Base-by-base conservation (phyloP, 2,888 invertebrate species). In the Thelaira solivaga region DNA sequence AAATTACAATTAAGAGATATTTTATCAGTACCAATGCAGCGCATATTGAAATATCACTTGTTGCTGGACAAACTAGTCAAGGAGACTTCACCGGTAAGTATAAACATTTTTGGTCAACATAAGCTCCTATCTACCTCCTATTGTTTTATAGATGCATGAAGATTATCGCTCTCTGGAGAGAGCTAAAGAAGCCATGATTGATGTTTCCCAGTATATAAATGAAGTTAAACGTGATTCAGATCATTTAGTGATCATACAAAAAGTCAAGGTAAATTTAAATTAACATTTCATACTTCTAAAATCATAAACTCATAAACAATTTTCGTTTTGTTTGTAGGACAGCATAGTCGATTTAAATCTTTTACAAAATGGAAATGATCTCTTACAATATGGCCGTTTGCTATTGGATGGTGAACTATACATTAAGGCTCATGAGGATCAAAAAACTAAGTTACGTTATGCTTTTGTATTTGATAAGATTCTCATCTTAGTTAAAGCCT, bases 401-500 rank as follows among this genome's bases (percentile, higher is more conserved):
- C 92, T 97, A 83, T 93, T 95, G 83, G 99, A 99, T 89, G 98
- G 98, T 8, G 98, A 98, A 89, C 91, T 99, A 39, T 94, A 95
- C 90, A 95, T 99, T 36, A 95, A 95, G 88, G 94, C 94, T 59
- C 96, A 97, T 87, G 94, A 94, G 85, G 95, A 96, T 89, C 97
- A 96, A 88, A 95, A 95, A 88, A 91, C 94, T 11, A 93, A 94
- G 86, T 92, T 93, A 55, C 92, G 98, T 87, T 98, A 98, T 89
- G 96, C 97, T 26, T 99, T 99, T 90, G 94, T 99, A 72, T 99
- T 99, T 89, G 98, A 99, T 89, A 97, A 97, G 90, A 96, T 97
- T 80, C 94, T 99, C 91, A 92, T 99, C 72, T 80, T 88, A 81
- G 88, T 88, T 7, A 89, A 89, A 80, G 82, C 85, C 41, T 81